These are phyloP conservation scores for Clarias laeviceps DNA, from an alignment of 2,797 vertebrate species.

Conservation along the genomic window DNA sequence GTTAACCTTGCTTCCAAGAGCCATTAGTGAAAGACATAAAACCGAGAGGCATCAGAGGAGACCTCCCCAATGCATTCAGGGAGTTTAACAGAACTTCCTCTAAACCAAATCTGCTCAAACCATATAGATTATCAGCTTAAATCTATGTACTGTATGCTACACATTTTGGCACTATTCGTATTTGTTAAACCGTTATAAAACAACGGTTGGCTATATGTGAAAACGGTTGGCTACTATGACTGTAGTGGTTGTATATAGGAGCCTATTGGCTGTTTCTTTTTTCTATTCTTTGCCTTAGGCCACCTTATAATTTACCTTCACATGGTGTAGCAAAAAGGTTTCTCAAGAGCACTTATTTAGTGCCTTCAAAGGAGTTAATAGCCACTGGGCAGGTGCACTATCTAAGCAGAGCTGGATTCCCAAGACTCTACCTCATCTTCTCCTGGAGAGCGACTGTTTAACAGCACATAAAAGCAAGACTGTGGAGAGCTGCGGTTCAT, in stretches of 20 bases:
- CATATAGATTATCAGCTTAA: slow-evolving; percentile 20
- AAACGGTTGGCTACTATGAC: too few species aligned
- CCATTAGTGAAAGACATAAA: slow-evolving; percentile 84
- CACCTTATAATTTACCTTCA: slow-evolving; percentile 35
- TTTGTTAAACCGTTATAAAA: slow-evolving; percentile 22
- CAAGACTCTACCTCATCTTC: slow-evolving; percentile 46
- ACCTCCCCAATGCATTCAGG: slow-evolving; percentile 71
- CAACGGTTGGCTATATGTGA: too few species aligned
- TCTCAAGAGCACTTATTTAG: slow-evolving; percentile 44
- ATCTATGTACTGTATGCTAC: slow-evolving; percentile 11
- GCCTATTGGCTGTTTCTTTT: slow-evolving; percentile 15
- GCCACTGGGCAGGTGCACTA: slow-evolving; percentile 50
- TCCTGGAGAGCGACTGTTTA: slow-evolving; percentile 54
- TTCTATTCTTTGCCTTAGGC: slow-evolving; percentile 20
- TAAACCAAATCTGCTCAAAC: slow-evolving; percentile 38
- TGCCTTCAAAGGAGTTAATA: slow-evolving; percentile 43
- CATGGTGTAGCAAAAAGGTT: slow-evolving; percentile 27
- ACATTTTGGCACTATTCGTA: slow-evolving; percentile 15
- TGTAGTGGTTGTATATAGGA: slow-evolving; percentile 3
- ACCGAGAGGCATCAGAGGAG: slow-evolving; percentile 72
- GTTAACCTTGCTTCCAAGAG: slow-evolving; percentile 78
- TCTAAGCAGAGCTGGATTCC: slow-evolving; percentile 33
- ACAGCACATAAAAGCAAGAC: slow-evolving; percentile 63
- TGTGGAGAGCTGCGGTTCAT: slow-evolving; percentile 51
- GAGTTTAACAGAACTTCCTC: slow-evolving; percentile 45